These are phyloP conservation scores for Muraenolepis orangiensis DNA, from an alignment of 2,797 vertebrate species.

Conservation along the genomic window DNA sequence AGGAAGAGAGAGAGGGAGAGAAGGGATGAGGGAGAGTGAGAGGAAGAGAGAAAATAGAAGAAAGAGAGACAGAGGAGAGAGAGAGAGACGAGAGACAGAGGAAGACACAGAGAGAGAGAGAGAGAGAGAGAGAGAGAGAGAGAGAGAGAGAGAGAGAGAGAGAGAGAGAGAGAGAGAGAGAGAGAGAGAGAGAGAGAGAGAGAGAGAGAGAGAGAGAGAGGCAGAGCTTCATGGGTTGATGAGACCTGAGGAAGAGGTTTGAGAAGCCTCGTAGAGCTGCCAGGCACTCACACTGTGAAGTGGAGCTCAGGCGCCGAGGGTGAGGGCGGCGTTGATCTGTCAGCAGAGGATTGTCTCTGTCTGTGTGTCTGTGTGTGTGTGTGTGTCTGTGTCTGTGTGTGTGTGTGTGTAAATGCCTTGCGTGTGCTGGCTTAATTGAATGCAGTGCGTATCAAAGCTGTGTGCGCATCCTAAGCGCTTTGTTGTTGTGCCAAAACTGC, in stretches of 20 bases:
- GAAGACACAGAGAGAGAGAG: slow-evolving; percentile 18
- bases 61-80: slow-evolving; percentile 7
- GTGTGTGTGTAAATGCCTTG: slow-evolving; percentile 56
- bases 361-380: slow-evolving; percentile 14
- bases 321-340: slow-evolving; percentile 58
- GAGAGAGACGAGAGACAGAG: slow-evolving; percentile 5
- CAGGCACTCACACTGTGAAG: slow-evolving; percentile 42
- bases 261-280: slow-evolving; percentile 52
- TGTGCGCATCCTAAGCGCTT: slow-evolving; percentile 62
- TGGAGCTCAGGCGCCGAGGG: slow-evolving; percentile 46
- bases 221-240: background rate
- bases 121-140: background rate
- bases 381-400: slow-evolving; percentile 19
- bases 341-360: slow-evolving; percentile 46
- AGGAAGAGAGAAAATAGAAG: background rate
- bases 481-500: slow-evolving; percentile 69
- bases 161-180: slow-evolving; percentile 1
- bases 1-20: slow-evolving; percentile 13
- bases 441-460: slow-evolving; percentile 64
- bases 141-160: slow-evolving; percentile 10
- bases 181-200: slow-evolving; percentile 13
- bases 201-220: background rate
- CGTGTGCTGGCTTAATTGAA: slow-evolving; percentile 69
- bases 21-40: background rate
- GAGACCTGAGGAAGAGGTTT: slow-evolving; percentile 51